Evolutionary conservation across 2,113 vertebrate species (phyloP).

Genomic region (Ctenomys sociabilis): DNA sequence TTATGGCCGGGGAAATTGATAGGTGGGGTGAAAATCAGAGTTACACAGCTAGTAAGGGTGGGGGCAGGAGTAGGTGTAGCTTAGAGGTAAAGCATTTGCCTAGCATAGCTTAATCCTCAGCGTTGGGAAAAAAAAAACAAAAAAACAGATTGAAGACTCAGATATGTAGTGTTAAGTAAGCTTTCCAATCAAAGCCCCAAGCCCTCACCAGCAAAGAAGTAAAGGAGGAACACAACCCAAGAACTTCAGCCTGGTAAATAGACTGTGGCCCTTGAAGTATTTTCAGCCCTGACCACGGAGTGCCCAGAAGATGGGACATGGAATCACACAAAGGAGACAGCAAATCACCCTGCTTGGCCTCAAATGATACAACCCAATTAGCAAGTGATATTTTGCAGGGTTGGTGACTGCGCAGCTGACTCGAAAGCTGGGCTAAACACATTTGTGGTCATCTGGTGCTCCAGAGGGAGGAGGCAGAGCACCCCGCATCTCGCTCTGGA

Average conservation of each 20-base stretch:
- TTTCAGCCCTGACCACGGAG: background rate
- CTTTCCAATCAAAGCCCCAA: background rate
- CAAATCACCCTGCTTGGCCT: background rate
- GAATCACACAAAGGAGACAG: background rate
- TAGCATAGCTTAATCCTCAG: background rate
- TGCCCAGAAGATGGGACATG: background rate
- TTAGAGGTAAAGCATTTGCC: background rate
- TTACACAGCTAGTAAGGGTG: background rate
- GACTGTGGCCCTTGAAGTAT: background rate
- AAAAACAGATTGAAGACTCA: background rate
- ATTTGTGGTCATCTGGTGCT: background rate
- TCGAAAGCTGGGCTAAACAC: background rate
- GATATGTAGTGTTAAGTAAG: background rate
- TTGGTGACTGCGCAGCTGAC: background rate
- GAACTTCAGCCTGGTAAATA: background rate
- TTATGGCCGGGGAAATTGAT: background rate
- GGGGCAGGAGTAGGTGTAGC: background rate
- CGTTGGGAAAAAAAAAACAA: background rate
- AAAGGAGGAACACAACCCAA: background rate
- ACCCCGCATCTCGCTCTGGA: rapidly evolving
- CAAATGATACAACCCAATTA: background rate
- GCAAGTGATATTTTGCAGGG: background rate
- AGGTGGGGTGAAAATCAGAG: background rate
- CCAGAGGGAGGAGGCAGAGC: background rate
- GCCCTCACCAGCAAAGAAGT: background rate